These are phyloP conservation scores for Aspidoscelis tigris DNA, from an alignment of 2,113 vertebrate genomes.

Conservation along the genomic window DNA sequence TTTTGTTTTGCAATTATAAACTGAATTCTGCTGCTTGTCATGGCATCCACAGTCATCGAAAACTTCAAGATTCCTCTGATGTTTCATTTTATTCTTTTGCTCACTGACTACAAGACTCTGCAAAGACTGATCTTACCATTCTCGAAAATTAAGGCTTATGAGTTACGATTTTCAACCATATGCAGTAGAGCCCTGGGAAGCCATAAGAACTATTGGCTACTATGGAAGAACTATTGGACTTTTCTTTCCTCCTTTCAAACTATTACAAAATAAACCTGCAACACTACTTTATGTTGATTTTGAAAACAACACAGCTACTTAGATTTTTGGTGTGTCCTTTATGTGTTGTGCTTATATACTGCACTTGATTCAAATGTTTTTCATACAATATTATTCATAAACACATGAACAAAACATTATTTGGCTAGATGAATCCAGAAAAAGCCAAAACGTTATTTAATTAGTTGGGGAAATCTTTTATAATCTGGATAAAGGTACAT, in stretches of 20 bases:
- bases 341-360: not conserved
- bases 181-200: no score
- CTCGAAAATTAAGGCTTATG: not conserved
- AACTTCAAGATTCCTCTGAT: conserved; percentile 17
- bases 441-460: not conserved
- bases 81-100: conserved; percentile 41
- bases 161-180: not conserved
- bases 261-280: conserved; percentile 27
- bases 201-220: no score
- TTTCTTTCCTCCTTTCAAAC: no score
- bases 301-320: not conserved
- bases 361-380: not conserved
- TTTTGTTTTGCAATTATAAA: conserved; percentile 7
- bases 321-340: conserved; percentile 4
- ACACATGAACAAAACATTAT: not conserved
- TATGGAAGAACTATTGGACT: no score
- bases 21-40: not conserved
- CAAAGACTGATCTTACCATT: not conserved
- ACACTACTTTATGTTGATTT: conserved; percentile 5
- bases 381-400: not conserved
- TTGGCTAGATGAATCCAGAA: not conserved
- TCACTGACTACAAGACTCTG: not conserved
- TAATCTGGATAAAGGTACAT: not conserved
- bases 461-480: not conserved
- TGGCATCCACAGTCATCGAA: not conserved